Evolutionary conservation across 2,113 vertebrate species (phyloP).

Genomic region (Phasianus colchicus): DNA sequence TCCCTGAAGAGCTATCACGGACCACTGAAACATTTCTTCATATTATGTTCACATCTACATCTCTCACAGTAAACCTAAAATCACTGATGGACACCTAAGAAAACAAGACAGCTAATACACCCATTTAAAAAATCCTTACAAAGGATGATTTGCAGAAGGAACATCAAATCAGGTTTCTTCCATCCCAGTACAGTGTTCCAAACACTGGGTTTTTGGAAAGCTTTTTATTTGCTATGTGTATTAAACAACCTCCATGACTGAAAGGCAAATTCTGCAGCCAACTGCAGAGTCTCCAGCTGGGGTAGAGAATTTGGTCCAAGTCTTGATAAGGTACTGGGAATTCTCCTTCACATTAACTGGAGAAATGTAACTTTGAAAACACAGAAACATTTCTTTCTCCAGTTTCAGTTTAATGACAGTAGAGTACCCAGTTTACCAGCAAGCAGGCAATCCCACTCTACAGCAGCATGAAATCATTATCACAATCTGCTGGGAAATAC

Average conservation of each 20-base stretch:
- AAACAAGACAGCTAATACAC: neutral
- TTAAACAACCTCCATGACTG: neutral
- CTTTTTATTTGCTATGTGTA: neutral
- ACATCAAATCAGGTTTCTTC: neutral
- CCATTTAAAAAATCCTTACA: neutral
- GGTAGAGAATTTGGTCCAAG: neutral
- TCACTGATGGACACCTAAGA: neutral
- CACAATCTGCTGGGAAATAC: neutral
- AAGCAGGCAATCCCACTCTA: neutral
- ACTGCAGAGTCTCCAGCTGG: fast-evolving
- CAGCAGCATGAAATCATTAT: neutral
- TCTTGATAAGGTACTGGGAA: neutral
- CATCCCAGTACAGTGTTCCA: neutral
- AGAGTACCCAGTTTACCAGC: neutral
- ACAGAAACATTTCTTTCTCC: neutral
- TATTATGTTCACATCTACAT: neutral
- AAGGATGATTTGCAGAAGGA: neutral
- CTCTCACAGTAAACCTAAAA: neutral
- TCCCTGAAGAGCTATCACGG: neutral
- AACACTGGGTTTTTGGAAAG: neutral
- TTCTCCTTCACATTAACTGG: neutral
- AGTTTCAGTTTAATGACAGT: neutral
- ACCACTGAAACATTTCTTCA: neutral
- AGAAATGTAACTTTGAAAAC: neutral
- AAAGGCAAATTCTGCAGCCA: neutral